These are phyloP conservation scores for Xenopus borealis DNA, from an alignment of 2,113 vertebrate species.

Conservation along the genomic window DNA sequence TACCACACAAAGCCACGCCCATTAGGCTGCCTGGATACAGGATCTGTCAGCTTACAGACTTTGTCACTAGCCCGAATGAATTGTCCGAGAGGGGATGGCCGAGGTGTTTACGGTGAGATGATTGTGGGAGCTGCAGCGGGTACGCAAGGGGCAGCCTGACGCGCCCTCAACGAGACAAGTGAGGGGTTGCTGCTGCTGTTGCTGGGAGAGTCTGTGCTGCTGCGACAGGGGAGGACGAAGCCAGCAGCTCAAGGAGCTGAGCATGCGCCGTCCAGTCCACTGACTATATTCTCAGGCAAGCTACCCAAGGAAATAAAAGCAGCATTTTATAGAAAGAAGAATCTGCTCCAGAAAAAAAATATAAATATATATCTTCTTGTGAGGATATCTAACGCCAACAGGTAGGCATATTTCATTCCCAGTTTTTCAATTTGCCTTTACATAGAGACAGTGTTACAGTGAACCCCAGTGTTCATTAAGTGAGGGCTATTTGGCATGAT, in stretches of 20 bases:
- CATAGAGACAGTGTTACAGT: not conserved
- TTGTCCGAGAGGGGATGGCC: conserved; percentile 2
- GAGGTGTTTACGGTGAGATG: conserved; percentile 48
- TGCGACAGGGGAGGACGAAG: conserved; percentile 94
- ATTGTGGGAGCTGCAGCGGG: conserved; percentile 42
- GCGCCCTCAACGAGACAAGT: conserved; percentile 1
- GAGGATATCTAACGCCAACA: conserved; percentile 67
- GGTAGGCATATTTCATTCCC: conserved; percentile 63
- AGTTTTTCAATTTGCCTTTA: not conserved
- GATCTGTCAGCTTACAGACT: not conserved
- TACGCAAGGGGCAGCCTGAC: conserved; percentile 42
- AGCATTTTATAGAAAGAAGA: conserved; percentile 61
- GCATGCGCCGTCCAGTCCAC: conserved; percentile 85
- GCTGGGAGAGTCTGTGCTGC: conserved; percentile 70
- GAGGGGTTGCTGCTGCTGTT: conserved; percentile 54
- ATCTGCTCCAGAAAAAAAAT: conserved; percentile 48
- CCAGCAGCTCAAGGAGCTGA: conserved; percentile 84
- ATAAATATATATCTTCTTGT: conserved; percentile 4
- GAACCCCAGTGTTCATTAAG: not conserved
- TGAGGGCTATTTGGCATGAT: conserved; percentile 2
- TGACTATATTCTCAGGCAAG: conserved; percentile 80
- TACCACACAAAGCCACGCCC: not conserved
- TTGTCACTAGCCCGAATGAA: not conserved
- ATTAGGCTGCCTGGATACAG: conserved; percentile 3
- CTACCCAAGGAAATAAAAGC: conserved; percentile 50